A percentile compares a stretch with the other conserved stretches of the same genome.
Evolutionary conservation across 2,113 vertebrate genomes (phyloP).

Genomic region (Formicarius rufipectus): DNA sequence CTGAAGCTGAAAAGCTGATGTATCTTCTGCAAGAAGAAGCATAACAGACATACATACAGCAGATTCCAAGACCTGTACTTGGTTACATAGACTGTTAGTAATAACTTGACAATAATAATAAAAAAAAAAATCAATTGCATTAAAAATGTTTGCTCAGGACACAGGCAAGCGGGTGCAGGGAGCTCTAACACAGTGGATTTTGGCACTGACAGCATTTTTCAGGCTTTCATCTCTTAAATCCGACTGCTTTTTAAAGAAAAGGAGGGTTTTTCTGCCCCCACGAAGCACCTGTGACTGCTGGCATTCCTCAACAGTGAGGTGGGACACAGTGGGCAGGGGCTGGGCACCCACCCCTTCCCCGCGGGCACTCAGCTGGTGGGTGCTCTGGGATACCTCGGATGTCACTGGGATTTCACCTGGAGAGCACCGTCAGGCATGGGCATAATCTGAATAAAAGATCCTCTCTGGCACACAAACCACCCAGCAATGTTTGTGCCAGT

Average conservation of each 20-base stretch:
- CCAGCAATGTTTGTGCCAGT: not conserved
- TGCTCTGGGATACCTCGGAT: not conserved
- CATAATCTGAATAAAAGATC: not conserved
- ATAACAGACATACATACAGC: not conserved
- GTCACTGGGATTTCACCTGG: not conserved
- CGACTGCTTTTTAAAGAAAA: not conserved
- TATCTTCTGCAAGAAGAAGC: not conserved
- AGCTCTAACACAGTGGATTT: not conserved
- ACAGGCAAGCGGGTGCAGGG: not conserved
- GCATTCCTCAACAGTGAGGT: not conserved
- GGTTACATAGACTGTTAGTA: not conserved
- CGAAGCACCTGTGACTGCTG: not conserved
- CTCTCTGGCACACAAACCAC: fast-evolving
- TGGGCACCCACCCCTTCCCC: fast-evolving
- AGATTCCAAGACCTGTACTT: not conserved
- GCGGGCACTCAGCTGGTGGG: not conserved
- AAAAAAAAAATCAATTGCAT: not conserved
- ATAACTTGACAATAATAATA: not conserved
- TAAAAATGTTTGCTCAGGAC: not conserved
- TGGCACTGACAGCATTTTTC: not conserved
- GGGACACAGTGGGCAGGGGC: not conserved
- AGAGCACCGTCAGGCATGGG: fast-evolving
- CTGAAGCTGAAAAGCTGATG: not conserved
- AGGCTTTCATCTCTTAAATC: not conserved
- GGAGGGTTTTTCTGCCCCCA: fast-evolving